Evolutionary conservation across 2,888 invertebrate species (phyloP).

Genomic region (Dioctria rufipes): DNA sequence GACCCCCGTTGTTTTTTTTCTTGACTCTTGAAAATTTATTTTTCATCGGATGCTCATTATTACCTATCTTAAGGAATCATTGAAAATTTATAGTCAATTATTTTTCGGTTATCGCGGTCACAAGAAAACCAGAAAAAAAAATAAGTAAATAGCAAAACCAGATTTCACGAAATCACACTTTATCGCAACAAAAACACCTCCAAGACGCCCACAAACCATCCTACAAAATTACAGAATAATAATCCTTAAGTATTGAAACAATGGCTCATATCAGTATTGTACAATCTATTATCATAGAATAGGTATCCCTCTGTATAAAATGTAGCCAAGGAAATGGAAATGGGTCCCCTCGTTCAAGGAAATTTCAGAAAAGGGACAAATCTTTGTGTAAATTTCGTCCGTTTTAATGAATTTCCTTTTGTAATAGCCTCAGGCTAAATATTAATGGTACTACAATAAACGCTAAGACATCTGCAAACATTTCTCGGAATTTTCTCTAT

Average conservation of each 20-base stretch:
- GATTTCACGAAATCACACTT: no score
- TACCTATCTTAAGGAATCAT: no score
- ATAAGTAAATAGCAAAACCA: no score
- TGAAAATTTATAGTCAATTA: no score
- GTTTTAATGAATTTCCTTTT: constrained; percentile 51
- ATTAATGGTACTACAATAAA: constrained; percentile 49
- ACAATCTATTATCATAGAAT: constrained; percentile 30
- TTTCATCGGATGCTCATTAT: no score
- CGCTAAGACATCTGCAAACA: constrained; percentile 51
- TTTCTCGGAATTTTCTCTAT: constrained; percentile 32
- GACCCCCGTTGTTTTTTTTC: no score
- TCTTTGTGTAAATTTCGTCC: constrained; percentile 46
- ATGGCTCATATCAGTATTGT: constrained; percentile 16
- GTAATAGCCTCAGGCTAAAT: constrained; percentile 43
- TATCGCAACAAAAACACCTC: no score
- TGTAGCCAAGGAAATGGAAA: constrained; percentile 24
- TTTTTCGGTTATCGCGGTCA: no score
- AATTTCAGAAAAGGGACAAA: constrained; percentile 39
- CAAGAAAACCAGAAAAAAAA: no score
- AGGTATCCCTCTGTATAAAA: not conserved
- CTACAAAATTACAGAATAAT: constrained; percentile 46
- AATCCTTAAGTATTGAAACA: constrained; percentile 30
- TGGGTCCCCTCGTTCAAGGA: not conserved
- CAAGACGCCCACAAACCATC: not conserved
- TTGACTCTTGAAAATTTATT: no score